Conservation (phyloP, 2,888 invertebrate genomes). For the Fabriciana adippe region DNA sequence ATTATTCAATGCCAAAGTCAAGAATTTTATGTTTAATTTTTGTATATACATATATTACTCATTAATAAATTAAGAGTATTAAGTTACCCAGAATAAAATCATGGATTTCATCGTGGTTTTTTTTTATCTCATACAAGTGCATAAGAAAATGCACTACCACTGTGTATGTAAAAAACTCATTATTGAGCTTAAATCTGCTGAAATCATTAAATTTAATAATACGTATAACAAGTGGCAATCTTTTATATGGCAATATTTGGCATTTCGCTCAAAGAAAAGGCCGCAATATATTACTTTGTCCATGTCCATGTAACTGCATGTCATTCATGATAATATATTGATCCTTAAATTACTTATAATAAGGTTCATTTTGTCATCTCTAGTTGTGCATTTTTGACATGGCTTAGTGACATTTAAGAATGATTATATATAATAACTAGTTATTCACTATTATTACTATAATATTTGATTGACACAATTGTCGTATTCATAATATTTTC, state of each 20-base stretch:
- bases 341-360: slow-evolving; percentile 5
- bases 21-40: no score
- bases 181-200: slow-evolving; percentile 31
- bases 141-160: no score
- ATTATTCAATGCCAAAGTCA: no score
- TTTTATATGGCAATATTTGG: slow-evolving; percentile 76
- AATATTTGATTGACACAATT: neutral
- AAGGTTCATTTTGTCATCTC: slow-evolving; percentile 13
- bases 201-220: slow-evolving; percentile 30
- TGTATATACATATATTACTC: no score
- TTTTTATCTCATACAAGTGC: no score
- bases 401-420: slow-evolving; percentile 2
- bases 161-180: no score
- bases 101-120: no score
- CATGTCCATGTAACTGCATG: neutral
- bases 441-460: no score
- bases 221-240: slow-evolving; percentile 59
- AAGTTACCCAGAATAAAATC: no score
- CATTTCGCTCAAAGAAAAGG: slow-evolving; percentile 59
- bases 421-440: neutral
- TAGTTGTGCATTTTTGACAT: neutral
- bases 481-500: neutral
- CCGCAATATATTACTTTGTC: neutral
- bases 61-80: no score
- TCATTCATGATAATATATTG: slow-evolving; percentile 3